A percentile compares a stretch with the other conserved stretches of the same genome.
phyloP scores from a whole-genome alignment of 2,888 invertebrate genomes.

The Congeria kusceri region DNA sequence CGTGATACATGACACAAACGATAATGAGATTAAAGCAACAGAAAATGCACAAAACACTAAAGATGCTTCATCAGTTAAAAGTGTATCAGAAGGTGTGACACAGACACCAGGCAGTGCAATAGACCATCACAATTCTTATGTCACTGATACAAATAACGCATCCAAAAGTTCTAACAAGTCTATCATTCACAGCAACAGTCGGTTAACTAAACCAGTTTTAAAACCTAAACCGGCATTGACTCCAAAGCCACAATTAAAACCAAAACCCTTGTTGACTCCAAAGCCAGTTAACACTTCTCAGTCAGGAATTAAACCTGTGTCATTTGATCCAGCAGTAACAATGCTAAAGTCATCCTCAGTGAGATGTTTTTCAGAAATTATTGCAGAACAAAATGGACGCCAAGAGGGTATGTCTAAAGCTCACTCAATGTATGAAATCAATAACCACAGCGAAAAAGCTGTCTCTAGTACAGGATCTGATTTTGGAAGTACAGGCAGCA shows the following conservation, averaged over 20 bases:
- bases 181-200: not conserved
- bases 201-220: slow-evolving; percentile 35
- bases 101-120: not conserved
- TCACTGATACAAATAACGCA: not conserved
- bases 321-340: slow-evolving; percentile 25
- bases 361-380: slow-evolving; percentile 22
- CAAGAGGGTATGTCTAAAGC: slow-evolving; percentile 32
- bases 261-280: slow-evolving; percentile 68
- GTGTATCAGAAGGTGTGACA: not conserved
- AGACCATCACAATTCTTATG: not conserved
- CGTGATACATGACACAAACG: slow-evolving; percentile 51
- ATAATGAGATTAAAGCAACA: slow-evolving; percentile 47
- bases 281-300: slow-evolving; percentile 62
- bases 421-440: slow-evolving; percentile 62
- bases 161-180: not conserved
- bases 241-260: slow-evolving; percentile 78
- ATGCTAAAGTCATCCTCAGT: slow-evolving; percentile 55
- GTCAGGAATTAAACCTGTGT: slow-evolving; percentile 29
- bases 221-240: slow-evolving; percentile 69
- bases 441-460: slow-evolving; percentile 11
- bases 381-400: too few species aligned
- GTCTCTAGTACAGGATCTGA: not conserved
- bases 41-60: not conserved
- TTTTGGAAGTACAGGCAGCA: slow-evolving; percentile 27
- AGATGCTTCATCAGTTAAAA: not conserved